These are phyloP conservation scores for Odontamblyopus rebecca DNA, from an alignment of 2,797 vertebrate species.

Conservation along the genomic window DNA sequence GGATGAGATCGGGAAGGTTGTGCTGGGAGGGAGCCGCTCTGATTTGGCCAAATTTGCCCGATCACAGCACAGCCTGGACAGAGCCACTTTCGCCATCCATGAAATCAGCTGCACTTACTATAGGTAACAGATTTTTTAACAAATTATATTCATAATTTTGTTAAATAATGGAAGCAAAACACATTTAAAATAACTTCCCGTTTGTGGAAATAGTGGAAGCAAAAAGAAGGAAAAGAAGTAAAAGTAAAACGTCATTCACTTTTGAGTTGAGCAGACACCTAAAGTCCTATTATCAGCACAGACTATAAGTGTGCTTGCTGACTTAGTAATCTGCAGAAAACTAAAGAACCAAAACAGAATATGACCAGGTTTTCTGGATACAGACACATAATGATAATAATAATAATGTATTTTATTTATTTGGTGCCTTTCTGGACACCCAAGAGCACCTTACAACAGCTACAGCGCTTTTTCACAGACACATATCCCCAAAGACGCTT, in stretches of 20 bases:
- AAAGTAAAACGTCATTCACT: not conserved
- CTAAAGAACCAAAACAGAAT: not conserved
- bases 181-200: not conserved
- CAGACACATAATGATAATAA: too few relatives aligned
- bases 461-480: too few relatives aligned
- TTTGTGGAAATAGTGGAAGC: not conserved
- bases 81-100: conserved; percentile 78
- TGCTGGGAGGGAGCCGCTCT: conserved; percentile 77
- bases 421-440: too few relatives aligned
- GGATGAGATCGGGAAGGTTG: conserved; percentile 60
- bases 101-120: conserved; percentile 80
- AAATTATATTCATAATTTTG: too few relatives aligned
- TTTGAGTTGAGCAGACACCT: not conserved
- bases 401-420: too few relatives aligned
- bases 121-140: conserved; percentile 65
- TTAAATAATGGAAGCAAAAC: too few relatives aligned
- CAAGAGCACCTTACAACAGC: too few relatives aligned
- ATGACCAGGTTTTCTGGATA: too few relatives aligned
- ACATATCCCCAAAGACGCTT: too few relatives aligned
- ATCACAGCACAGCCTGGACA: conserved; percentile 77
- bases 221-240: not conserved
- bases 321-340: not conserved
- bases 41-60: conserved; percentile 78
- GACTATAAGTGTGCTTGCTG: not conserved
- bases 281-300: not conserved